Evolutionary conservation across 2,797 vertebrate genomes (phyloP).

Genomic region (Danio jaintianensis): DNA sequence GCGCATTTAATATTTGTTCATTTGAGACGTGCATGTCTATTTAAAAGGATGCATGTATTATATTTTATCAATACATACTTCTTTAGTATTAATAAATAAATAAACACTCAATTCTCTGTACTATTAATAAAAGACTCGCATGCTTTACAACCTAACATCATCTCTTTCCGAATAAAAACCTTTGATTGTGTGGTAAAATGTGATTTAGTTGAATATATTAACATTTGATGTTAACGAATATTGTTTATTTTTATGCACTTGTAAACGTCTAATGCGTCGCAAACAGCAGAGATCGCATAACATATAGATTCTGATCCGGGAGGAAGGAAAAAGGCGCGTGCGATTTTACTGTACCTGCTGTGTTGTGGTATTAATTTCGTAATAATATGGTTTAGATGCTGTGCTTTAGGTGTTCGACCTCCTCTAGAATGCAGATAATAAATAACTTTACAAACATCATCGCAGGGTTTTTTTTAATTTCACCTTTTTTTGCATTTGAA

Average conservation of each 20-base stretch:
- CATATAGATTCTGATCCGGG: not conserved
- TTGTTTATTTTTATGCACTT: not conserved
- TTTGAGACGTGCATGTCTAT: too few species aligned
- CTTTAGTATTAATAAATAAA: not conserved
- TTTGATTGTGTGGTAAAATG: too few species aligned
- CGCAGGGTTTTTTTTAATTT: not conserved
- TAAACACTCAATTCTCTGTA: not conserved
- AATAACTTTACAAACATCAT: not conserved
- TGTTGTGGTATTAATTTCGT: not conserved
- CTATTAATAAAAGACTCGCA: not conserved
- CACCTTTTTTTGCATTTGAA: too few species aligned
- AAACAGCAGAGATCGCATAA: not conserved
- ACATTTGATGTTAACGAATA: not conserved
- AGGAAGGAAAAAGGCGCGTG: not conserved
- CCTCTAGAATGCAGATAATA: constrained; percentile 2
- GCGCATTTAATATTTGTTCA: too few species aligned
- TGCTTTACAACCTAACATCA: not conserved
- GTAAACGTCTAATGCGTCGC: not conserved
- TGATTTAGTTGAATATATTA: not conserved
- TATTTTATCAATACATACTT: not conserved
- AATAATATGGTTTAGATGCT: not conserved
- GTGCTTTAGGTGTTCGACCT: not conserved
- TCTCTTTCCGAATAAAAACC: not conserved
- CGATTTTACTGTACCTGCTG: too few species aligned
- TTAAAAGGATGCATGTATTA: not conserved